A percentile compares a stretch with the other conserved stretches of the same genome.
These are phyloP conservation scores for Umimayanthus chanpuru DNA, from an alignment of 92 coral and sea anemone species.

Conservation along the genomic window DNA sequence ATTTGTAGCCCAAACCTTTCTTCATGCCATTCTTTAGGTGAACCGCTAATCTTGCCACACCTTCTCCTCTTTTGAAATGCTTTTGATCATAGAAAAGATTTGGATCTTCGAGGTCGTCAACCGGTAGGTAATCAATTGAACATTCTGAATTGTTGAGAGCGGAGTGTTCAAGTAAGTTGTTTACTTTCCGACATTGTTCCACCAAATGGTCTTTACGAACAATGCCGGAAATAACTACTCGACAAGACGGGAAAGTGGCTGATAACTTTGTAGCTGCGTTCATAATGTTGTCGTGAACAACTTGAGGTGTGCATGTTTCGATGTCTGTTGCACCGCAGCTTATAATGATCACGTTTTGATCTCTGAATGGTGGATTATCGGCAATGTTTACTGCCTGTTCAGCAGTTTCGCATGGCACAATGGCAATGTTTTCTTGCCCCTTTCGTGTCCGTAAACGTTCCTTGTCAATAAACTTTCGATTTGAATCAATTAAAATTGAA, in stretches of 20 bases:
- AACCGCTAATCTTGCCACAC: background rate
- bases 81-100: background rate
- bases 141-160: background rate
- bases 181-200: background rate
- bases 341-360: background rate
- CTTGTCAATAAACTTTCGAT: background rate
- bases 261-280: background rate
- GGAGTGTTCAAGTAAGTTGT: background rate
- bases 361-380: background rate
- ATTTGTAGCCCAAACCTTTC: background rate
- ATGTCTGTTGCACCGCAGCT: background rate
- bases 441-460: background rate
- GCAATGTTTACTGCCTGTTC: conserved; percentile 11
- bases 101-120: background rate
- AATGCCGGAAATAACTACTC: background rate
- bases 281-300: background rate
- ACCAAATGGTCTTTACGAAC: background rate
- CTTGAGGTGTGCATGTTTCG: conserved; percentile 1
- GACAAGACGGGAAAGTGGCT: background rate
- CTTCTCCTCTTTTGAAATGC: background rate
- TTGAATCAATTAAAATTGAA: background rate
- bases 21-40: conserved; percentile 13
- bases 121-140: background rate
- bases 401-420: conserved; percentile 3
- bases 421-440: conserved; percentile 6